Evolutionary conservation across 2,888 invertebrate species (phyloP), one percentile per base, ranked within the genome.

Genomic region (Blastobasis adustella): DNA sequence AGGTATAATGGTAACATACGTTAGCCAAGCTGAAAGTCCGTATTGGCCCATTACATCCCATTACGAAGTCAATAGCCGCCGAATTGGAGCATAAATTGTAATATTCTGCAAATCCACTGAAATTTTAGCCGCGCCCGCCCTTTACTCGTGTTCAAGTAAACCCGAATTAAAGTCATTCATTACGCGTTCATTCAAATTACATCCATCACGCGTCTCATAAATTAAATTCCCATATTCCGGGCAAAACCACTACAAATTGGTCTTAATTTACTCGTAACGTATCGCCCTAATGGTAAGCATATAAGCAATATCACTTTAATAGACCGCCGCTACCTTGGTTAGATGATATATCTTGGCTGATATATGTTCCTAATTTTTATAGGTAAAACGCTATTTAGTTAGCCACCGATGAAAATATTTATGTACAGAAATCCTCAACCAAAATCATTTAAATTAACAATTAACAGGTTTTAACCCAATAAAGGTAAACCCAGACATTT

Each of bases 191-290:
- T 72, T 74, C 68, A 69, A 76, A 78, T 82, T 79, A 82, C 71
- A 81, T 74, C 70, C 73, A 73, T 79, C 77, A 77, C 71, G 70
- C 70, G 67, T 70, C 73, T 73, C 72, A 71, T 77, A 78, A 79
- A 84, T 84, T 81, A 76, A 82, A 82, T 81, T 82, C 76, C 69
- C 79, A 78, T 82, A 78, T 79, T 75, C 76, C 68, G 68, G 65
- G 73, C 74, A 79, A 81, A 83, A 81, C 80, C 82, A 77, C 71
- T 72, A 74, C 82, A 84, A 86, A 85, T 84, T 84, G 82, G 73
- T 81, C 78, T 83, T 84, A 84, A 87, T 85, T 84, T 76, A 78
- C 77, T 76, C 66, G 76, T 79, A 82, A 84, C 72, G 76, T 84
- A 82, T 79, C 76, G 72, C 76, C 71, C 73, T 82, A 81, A 83